phyloP scores from a whole-genome alignment of 23 tunicate species.

The Ciona savignyi region DNA sequence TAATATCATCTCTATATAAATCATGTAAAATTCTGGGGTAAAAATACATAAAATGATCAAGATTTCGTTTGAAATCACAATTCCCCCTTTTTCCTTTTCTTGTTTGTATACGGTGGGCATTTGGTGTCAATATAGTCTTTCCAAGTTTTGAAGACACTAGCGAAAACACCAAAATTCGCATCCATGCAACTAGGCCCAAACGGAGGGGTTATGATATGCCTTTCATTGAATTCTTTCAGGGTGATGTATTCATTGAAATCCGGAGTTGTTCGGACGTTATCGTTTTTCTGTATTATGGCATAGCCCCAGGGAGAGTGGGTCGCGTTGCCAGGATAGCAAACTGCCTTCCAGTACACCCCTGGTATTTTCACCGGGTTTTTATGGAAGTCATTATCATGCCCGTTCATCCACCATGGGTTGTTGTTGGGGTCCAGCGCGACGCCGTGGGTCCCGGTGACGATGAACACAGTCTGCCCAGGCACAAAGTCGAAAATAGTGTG shows the following conservation, averaged over 20 bases:
- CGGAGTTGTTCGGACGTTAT: constrained; percentile 6
- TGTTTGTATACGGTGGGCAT: constrained; percentile 6
- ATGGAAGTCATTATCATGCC: not conserved
- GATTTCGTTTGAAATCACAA: too few relatives aligned
- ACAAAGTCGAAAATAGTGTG: constrained; percentile 38
- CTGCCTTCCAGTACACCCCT: constrained; percentile 93
- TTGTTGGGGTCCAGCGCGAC: constrained; percentile 40
- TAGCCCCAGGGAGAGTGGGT: constrained; percentile 52
- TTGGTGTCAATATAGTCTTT: constrained; percentile 4
- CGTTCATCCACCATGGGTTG: constrained; percentile 63
- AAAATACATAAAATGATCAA: too few relatives aligned
- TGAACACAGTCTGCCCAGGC: constrained; percentile 60
- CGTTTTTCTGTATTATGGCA: constrained; percentile 66
- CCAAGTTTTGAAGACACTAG: constrained; percentile 33
- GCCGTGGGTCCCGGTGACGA: constrained; percentile 90
- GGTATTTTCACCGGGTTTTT: constrained; percentile 83
- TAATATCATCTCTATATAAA: too few relatives aligned
- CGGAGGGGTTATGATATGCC: constrained; percentile 42
- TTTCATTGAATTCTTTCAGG: constrained; percentile 37
- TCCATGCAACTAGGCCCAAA: constrained; percentile 73
- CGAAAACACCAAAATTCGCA: constrained; percentile 63
- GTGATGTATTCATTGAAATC: constrained; percentile 25
- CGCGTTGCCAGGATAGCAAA: constrained; percentile 87
- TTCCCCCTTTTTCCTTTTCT: not conserved
- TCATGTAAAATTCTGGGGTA: too few relatives aligned